phyloP scores from a whole-genome alignment of 2,888 invertebrate genomes.

The Hartigia nigra region DNA sequence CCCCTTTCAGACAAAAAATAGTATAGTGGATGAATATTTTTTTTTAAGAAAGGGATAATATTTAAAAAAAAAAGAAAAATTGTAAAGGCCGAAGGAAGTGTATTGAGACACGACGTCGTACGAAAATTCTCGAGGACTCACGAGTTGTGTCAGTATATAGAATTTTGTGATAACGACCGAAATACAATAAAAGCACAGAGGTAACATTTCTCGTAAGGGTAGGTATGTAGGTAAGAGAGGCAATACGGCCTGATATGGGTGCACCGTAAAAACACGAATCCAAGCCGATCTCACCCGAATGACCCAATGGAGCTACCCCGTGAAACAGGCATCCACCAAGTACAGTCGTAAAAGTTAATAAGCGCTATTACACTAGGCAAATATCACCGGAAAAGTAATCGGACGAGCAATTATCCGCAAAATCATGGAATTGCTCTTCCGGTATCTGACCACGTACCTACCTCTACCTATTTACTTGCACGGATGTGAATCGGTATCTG shows the following conservation, averaged over 20 bases:
- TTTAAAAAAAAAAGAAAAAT: not conserved
- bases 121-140: not conserved
- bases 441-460: slow-evolving; percentile 9
- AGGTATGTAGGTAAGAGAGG: not conserved
- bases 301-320: not conserved
- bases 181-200: not conserved
- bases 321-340: not conserved
- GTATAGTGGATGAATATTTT: not conserved
- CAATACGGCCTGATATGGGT: not conserved
- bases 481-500: not conserved
- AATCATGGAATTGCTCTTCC: slow-evolving; percentile 14
- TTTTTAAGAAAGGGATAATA: not conserved
- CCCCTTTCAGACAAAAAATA: not conserved
- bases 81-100: not conserved
- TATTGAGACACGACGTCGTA: not conserved
- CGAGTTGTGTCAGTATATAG: not conserved
- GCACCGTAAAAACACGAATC: not conserved
- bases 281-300: not conserved
- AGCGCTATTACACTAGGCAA: slow-evolving; percentile 41
- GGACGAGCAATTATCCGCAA: slow-evolving; percentile 38
- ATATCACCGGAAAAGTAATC: slow-evolving; percentile 39
- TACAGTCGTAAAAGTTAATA: slow-evolving; percentile 43
- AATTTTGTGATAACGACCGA: not conserved
- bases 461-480: not conserved
- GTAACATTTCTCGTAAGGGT: not conserved